These are phyloP conservation scores for Onychostruthus taczanowskii DNA, from an alignment of 2,113 vertebrate genomes.

Conservation along the genomic window DNA sequence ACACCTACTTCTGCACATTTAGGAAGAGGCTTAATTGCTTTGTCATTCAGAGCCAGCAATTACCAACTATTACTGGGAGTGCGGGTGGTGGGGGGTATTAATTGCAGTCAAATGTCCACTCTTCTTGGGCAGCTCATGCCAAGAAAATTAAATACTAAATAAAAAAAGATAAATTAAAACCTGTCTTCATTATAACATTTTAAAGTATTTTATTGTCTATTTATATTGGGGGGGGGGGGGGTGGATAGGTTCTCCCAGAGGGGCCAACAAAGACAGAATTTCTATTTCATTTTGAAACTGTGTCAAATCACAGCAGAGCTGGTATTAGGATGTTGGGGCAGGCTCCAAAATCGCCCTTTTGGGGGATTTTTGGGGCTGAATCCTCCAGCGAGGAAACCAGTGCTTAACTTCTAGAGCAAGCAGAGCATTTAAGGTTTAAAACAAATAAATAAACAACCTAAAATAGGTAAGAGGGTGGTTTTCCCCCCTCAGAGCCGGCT, in stretches of 20 bases:
- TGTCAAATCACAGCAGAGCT: rapidly evolving
- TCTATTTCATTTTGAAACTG: background rate
- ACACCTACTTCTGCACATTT: background rate
- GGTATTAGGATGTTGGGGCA: too few species aligned
- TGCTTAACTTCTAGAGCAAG: background rate
- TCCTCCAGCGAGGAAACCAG: background rate
- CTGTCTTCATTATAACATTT: background rate
- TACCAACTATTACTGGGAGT: background rate
- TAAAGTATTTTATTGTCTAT: background rate
- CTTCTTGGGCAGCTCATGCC: background rate
- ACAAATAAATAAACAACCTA: background rate
- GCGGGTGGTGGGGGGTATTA: background rate
- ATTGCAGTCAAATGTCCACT: background rate
- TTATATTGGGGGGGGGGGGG: background rate
- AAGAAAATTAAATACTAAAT: background rate
- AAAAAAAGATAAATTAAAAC: background rate
- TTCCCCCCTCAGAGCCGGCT: background rate
- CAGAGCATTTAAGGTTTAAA: background rate
- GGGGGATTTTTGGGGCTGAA: background rate
- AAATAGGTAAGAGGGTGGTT: background rate
- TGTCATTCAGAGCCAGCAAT: slow-evolving; percentile 8
- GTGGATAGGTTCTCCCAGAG: background rate
- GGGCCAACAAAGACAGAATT: background rate
- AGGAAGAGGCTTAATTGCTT: slow-evolving; percentile 22
- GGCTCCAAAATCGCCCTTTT: background rate